These are phyloP conservation scores for Scopus umbretta DNA, from an alignment of 2,113 vertebrate species.

Conservation along the genomic window DNA sequence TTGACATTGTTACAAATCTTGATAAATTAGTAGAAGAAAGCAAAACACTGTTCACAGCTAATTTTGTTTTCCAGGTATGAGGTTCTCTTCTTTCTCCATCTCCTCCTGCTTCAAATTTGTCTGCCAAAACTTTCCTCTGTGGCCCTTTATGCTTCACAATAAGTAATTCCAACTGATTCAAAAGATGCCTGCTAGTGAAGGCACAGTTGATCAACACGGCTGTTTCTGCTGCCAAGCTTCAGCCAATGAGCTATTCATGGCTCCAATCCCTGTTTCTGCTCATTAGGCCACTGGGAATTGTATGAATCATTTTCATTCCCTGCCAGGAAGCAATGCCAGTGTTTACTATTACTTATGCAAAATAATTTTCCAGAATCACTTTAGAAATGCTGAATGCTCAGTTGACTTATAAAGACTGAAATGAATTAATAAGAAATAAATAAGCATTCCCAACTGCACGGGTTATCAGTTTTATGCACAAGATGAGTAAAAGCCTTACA, in stretches of 20 bases:
- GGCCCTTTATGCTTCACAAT: not conserved
- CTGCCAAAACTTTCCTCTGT: not conserved
- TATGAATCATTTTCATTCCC: constrained; percentile 60
- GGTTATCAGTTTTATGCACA: constrained; percentile 69
- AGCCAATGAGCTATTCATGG: constrained; percentile 30
- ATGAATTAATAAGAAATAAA: constrained; percentile 75
- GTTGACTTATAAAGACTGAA: constrained; percentile 71
- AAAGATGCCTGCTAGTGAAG: constrained; percentile 25
- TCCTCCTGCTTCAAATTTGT: not conserved
- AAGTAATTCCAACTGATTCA: constrained; percentile 1
- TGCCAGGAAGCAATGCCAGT: constrained; percentile 68
- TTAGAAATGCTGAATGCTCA: constrained; percentile 72
- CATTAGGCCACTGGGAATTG: constrained; percentile 61
- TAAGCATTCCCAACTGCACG: constrained; percentile 49
- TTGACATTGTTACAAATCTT: not conserved
- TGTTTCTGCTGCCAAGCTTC: constrained; percentile 31
- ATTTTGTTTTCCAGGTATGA: constrained; percentile 25
- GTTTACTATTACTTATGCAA: constrained; percentile 76
- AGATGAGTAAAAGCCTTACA: constrained; percentile 56
- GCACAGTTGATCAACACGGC: constrained; percentile 29
- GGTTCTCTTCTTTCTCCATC: not conserved
- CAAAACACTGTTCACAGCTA: not conserved
- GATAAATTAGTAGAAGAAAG: constrained; percentile 32
- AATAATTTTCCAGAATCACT: constrained; percentile 75
- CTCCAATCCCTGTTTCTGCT: constrained; percentile 53